Percentiles rank a stretch among this genome's conserved stretches.
phyloP scores from a whole-genome alignment of 2,888 invertebrate genomes.

The Stomorhina lunata region DNA sequence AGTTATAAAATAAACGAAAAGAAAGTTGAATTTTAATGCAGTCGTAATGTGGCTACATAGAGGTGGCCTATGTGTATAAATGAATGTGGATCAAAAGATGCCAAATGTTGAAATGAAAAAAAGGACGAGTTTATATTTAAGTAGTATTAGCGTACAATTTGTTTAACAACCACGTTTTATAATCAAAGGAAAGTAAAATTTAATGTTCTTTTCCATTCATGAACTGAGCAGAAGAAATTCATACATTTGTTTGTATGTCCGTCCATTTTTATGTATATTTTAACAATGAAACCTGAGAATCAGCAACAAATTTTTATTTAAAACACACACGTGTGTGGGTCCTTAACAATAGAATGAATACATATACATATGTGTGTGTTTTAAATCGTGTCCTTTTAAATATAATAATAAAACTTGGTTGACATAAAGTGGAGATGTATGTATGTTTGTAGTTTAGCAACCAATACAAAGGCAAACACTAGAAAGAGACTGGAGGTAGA shows the following conservation, averaged over 20 bases:
- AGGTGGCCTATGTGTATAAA: conserved; percentile 32
- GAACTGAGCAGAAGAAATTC: conserved; percentile 21
- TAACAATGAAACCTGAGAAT: conserved; percentile 8
- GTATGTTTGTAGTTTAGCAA: conserved; percentile 17
- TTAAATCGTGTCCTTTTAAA: no score
- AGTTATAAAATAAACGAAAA: background rate
- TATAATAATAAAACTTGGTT: background rate
- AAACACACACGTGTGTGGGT: no score
- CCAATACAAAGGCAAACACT: background rate
- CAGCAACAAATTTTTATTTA: background rate
- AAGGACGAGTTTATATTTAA: conserved; percentile 53
- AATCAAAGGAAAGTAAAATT: conserved; percentile 57
- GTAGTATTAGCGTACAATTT: conserved; percentile 63
- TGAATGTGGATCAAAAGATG: background rate
- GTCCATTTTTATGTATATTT: no score
- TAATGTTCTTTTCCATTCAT: conserved; percentile 43
- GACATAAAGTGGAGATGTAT: background rate
- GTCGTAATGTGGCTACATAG: conserved; percentile 44
- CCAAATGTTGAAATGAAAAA: conserved; percentile 14
- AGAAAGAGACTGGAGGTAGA: conserved; percentile 21
- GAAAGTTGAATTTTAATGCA: conserved; percentile 47
- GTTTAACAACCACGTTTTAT: conserved; percentile 62
- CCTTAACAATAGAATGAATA: background rate
- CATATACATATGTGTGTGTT: background rate
- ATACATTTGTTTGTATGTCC: no score